Evolutionary conservation across 1,140 invertebrate species (phyloP).

Genomic region (Halictus rubicundus): DNA sequence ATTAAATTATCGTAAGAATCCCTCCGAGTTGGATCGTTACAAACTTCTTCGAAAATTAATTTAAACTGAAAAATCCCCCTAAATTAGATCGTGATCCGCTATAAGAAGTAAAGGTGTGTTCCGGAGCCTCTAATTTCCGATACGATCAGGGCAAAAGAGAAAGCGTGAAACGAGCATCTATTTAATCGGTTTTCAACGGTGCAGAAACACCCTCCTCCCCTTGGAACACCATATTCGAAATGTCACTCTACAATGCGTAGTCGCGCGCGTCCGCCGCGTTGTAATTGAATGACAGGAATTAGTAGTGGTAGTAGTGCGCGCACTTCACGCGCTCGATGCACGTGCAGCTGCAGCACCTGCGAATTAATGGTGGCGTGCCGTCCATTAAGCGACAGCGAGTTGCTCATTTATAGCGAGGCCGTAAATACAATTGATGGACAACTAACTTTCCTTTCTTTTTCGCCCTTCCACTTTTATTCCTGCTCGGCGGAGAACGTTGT

Average conservation of each 20-base stretch:
- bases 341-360: slow-evolving; percentile 70
- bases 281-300: slow-evolving; percentile 6
- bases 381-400: neutral
- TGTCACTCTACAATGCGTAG: slow-evolving; percentile 7
- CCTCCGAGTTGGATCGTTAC: no score
- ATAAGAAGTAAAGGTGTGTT: neutral
- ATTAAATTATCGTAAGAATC: no score
- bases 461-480: neutral
- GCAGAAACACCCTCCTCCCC: no score
- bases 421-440: neutral
- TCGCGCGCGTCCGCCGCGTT: neutral
- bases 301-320: neutral
- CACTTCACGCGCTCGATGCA: neutral
- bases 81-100: no score
- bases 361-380: slow-evolving; percentile 19
- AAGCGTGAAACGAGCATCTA: neutral
- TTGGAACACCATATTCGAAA: neutral
- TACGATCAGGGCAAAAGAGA: slow-evolving; percentile 3
- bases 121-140: neutral
- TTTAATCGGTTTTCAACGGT: neutral
- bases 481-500: neutral
- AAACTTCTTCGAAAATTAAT: no score
- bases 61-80: no score
- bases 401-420: neutral
- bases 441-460: neutral